A percentile compares a stretch with the other conserved stretches of the same genome.
Evolutionary conservation across 2,113 vertebrate genomes (phyloP).

Genomic region (Miniopterus natalensis): DNA sequence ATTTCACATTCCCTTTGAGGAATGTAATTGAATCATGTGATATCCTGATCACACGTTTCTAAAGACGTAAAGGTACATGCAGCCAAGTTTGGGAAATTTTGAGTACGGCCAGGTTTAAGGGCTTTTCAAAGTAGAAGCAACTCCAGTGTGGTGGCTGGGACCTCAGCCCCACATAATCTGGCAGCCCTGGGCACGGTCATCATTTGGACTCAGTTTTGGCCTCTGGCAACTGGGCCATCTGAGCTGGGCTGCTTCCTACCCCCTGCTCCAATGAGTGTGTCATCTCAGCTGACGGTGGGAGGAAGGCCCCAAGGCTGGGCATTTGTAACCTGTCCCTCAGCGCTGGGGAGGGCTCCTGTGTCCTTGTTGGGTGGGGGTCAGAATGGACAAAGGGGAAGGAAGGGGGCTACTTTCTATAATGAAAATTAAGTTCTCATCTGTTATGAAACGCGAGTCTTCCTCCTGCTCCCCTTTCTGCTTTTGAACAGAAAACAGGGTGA

Average conservation of each 20-base stretch:
- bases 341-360: background rate
- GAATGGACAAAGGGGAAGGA: accelerated
- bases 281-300: background rate
- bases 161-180: no score
- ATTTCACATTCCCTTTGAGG: background rate
- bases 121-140: background rate
- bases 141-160: background rate
- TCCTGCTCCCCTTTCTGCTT: background rate
- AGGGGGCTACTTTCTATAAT: background rate
- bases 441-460: background rate
- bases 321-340: background rate
- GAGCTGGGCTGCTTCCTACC: background rate
- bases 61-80: background rate
- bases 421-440: background rate
- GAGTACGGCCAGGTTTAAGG: background rate
- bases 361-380: background rate
- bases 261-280: background rate
- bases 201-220: background rate
- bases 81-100: background rate
- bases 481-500: slow-evolving; percentile 45
- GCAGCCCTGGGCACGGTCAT: background rate
- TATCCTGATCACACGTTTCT: background rate
- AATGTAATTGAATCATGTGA: background rate
- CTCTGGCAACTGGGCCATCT: accelerated
- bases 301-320: background rate